Conservation (phyloP, 2,888 invertebrate species). For the Mythimna lalbum region DNA sequence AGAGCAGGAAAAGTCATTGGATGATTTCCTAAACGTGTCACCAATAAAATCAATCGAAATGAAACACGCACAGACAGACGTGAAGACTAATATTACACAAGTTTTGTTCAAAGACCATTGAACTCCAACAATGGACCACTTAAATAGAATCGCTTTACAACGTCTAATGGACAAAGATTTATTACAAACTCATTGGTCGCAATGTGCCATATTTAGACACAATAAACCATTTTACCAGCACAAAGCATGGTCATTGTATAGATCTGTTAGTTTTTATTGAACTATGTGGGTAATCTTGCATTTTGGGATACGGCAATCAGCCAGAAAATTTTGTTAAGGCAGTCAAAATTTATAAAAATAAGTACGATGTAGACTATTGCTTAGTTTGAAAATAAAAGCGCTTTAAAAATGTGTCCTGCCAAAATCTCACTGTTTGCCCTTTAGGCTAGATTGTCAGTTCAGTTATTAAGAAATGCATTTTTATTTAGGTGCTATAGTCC, state of each 20-base stretch:
- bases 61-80: slow-evolving; percentile 25
- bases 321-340: not conserved
- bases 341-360: slow-evolving; percentile 16
- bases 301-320: slow-evolving; percentile 5
- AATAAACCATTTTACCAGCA: slow-evolving; percentile 45
- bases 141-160: slow-evolving; percentile 52
- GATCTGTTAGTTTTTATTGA: slow-evolving; percentile 29
- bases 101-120: slow-evolving; percentile 62
- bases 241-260: slow-evolving; percentile 31
- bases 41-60: slow-evolving; percentile 9
- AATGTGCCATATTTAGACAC: slow-evolving; percentile 53
- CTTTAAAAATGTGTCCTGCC: not conserved
- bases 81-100: slow-evolving; percentile 29
- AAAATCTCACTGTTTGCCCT: no score
- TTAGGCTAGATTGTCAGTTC: no score
- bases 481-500: no score
- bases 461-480: no score
- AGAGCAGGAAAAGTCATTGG: no score
- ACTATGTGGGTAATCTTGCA: slow-evolving; percentile 25
- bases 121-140: slow-evolving; percentile 62
- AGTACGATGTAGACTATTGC: not conserved
- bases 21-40: not conserved
- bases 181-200: slow-evolving; percentile 52
- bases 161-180: slow-evolving; percentile 51
- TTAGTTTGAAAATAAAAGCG: slow-evolving; percentile 7